Conservation (phyloP, 1,140 invertebrate genomes). For the Drosophila leontia region DNA sequence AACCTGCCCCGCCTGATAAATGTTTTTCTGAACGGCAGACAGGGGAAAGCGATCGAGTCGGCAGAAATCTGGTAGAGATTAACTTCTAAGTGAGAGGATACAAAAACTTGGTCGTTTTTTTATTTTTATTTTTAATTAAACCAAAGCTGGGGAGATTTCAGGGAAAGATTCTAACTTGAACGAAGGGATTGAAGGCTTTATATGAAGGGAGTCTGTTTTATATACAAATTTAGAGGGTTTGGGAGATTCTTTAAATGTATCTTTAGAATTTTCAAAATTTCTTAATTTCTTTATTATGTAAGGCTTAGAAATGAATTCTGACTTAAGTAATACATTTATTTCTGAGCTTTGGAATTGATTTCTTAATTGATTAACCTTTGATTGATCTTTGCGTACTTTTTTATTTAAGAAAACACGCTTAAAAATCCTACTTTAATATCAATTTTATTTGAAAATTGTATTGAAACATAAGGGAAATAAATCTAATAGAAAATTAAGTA, state of each 20-base stretch:
- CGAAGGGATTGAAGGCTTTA: not conserved
- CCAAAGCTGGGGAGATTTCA: not conserved
- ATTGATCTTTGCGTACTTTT: no score
- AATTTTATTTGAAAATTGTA: not conserved
- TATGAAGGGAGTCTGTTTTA: not conserved
- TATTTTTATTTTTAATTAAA: slow-evolving; percentile 11
- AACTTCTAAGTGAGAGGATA: slow-evolving; percentile 32
- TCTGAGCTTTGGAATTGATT: not conserved
- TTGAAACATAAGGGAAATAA: not conserved
- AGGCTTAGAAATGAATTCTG: not conserved
- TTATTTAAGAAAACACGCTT: no score
- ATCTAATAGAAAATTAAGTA: not conserved
- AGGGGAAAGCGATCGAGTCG: slow-evolving; percentile 20
- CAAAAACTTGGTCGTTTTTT: not conserved
- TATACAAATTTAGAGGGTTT: not conserved
- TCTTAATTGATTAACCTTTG: no score
- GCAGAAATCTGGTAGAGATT: slow-evolving; percentile 21
- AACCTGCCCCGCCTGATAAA: slow-evolving; percentile 60
- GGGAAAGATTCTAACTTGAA: not conserved
- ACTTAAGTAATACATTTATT: not conserved
- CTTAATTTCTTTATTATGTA: no score
- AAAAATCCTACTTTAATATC: not conserved
- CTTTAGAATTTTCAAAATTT: no score
- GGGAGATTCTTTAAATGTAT: not conserved
- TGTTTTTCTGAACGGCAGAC: slow-evolving; percentile 19